Evolutionary conservation across 35 echinoderm and acorn worm genomes (phyloP).

Genomic region (Stichopus chloronotus): DNA sequence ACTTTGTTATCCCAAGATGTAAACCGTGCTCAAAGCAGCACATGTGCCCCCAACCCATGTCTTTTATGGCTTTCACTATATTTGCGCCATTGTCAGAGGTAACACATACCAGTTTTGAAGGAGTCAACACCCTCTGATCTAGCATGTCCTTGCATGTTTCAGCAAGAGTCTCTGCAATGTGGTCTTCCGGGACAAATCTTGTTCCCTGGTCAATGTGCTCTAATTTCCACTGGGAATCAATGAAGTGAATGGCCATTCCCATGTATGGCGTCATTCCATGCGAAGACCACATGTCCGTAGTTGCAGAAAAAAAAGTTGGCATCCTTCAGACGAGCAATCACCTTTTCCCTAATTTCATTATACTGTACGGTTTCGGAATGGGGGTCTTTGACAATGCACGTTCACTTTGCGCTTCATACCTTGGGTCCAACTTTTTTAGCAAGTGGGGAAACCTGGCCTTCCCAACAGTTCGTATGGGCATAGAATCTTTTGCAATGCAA

Average conservation of each 20-base stretch:
- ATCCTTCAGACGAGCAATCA: not conserved
- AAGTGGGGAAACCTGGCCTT: not conserved
- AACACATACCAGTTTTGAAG: conserved; percentile 27
- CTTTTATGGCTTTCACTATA: conserved; percentile 34
- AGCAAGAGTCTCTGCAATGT: not conserved
- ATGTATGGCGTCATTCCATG: conserved; percentile 39
- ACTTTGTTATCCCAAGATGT: conserved; percentile 67
- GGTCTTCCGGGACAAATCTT: conserved; percentile 35
- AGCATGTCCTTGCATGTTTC: not conserved
- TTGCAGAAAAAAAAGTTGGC: not conserved
- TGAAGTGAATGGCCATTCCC: conserved; percentile 25
- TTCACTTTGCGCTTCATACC: not conserved
- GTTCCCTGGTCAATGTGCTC: conserved; percentile 11
- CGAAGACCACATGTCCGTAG: conserved; percentile 51
- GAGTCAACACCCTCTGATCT: conserved; percentile 32
- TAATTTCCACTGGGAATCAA: conserved; percentile 14
- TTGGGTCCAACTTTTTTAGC: conserved; percentile 2
- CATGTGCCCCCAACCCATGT: conserved; percentile 48
- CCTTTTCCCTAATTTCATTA: conserved; percentile 9
- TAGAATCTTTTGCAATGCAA: conserved; percentile 8
- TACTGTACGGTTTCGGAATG: not conserved
- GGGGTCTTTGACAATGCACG: not conserved
- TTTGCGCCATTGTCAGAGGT: conserved; percentile 46
- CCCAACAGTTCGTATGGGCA: conserved; percentile 6
- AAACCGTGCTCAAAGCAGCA: conserved; percentile 67